Evolutionary conservation across 30 jellyfish, hydroid and myxozoan genomes (phyloP).

Genomic region (Hydractinia echinata): DNA sequence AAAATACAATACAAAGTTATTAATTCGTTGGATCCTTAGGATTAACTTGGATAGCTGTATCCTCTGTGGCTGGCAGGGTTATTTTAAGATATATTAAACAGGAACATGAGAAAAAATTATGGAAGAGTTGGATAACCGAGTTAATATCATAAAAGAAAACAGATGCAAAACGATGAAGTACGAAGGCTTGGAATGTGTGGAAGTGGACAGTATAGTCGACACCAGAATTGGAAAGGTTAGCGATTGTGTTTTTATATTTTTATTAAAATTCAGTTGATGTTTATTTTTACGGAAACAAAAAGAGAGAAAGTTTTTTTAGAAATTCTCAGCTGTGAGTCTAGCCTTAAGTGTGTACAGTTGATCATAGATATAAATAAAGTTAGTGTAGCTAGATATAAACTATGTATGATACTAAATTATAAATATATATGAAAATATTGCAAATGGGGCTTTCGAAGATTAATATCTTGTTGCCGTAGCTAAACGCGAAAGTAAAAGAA

Average conservation of each 20-base stretch:
- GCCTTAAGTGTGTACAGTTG: no score
- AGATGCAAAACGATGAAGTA: background rate
- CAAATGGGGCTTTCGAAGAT: no score
- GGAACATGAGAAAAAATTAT: background rate
- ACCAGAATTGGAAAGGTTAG: conserved; percentile 12
- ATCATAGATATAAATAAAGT: no score
- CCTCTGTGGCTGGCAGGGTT: conserved; percentile 2
- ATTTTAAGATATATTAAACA: background rate
- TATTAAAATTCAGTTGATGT: background rate
- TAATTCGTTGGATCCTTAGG: background rate
- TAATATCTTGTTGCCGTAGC: no score
- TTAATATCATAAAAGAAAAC: background rate
- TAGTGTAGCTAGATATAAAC: no score
- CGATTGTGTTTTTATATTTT: background rate
- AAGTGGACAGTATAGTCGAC: conserved; percentile 4
- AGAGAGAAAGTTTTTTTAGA: no score
- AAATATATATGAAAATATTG: no score
- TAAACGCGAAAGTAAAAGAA: no score
- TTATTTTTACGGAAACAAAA: no score
- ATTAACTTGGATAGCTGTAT: conserved; percentile 6
- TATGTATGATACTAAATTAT: no score
- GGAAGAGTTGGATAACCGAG: conserved; percentile 2
- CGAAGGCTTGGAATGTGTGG: background rate
- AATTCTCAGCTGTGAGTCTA: no score
- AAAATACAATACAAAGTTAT: background rate